Evolutionary conservation across 1,140 invertebrate species (phyloP), one percentile per base, ranked within the genome.

Genomic region (Scaptomyza graminum): DNA sequence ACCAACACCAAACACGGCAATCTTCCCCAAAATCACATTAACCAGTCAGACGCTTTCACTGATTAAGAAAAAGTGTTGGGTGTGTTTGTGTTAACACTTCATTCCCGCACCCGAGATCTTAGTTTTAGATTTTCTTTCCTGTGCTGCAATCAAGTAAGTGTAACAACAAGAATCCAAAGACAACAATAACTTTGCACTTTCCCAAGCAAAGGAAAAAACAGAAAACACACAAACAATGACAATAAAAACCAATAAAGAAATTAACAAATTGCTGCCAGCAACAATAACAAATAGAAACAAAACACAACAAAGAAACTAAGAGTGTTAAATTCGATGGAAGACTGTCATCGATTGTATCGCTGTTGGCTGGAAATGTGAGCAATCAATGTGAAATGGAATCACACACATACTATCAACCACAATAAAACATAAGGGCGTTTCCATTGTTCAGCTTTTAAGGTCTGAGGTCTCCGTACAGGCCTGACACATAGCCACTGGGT

Each of bases 211-310:
- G 47, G 28, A 51, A 67, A 59, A 37, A 67, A 37, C 28, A 2
- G 25, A 60, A 55, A 65, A 67, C 15, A 57, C 44, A 43, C 44
- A 68, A 75, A 74, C 70, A 75, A 65, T 69, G 83, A 87, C 82
- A 88, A 87, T 79, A 83, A 83, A 88, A 87, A 76, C 22, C 84
- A 82, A 87, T 87, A 87, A 87, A 87, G 83, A 87, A 88, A 87
- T 88, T 87, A 87, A 88, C 83, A 88, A 85, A 85, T 77, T 82
- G 62, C 62, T 61, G 43, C 46, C 43, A 44, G 51, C 37, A 50
- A 56, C 37, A 69, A 52, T 22, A 57, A 31, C 22, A 52, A 66
- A 49, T 70, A 44, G 44, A n/a, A 49, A 57, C 41, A 57, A 49
- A 57, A 41, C 41, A 50, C 49, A 49, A 55, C 9, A 60, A 67